Conservation (phyloP, 2,797 vertebrate genomes). For the Amblyopsis hoosieri region DNA sequence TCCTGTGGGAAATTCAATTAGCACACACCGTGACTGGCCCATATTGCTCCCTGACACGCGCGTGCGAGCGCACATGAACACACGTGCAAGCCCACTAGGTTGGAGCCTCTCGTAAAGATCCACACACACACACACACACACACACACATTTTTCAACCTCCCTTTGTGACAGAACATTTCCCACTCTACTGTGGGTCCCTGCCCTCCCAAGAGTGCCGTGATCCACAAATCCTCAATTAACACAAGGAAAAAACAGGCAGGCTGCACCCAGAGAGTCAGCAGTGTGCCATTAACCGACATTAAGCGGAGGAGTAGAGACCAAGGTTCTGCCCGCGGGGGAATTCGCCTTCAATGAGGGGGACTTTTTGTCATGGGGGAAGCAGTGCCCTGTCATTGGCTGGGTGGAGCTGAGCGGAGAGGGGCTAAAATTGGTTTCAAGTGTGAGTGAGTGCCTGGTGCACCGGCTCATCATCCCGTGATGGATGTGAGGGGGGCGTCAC, state of each 20-base stretch:
- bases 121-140: not conserved
- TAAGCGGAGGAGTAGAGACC: constrained; percentile 28
- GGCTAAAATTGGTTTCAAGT: constrained; percentile 75
- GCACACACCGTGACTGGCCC: constrained; percentile 4
- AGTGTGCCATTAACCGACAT: constrained; percentile 30
- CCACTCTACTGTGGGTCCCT: constrained; percentile 1
- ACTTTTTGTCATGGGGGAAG: constrained; percentile 66
- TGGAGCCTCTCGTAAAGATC: not conserved
- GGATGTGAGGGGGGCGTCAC: constrained; percentile 59
- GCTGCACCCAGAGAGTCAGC: constrained; percentile 1
- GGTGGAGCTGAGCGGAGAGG: constrained; percentile 57
- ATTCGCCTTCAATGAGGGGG: constrained; percentile 57
- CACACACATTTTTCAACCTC: not conserved
- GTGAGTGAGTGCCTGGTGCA: constrained; percentile 68
- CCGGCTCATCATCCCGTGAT: constrained; percentile 65
- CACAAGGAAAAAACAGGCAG: constrained; percentile 11
- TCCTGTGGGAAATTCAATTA: constrained; percentile 1
- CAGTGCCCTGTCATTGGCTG: constrained; percentile 60
- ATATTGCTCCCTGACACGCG: not conserved
- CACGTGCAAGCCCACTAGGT: no score
- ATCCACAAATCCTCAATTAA: constrained; percentile 34
- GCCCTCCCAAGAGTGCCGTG: constrained; percentile 6
- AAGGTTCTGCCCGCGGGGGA: constrained; percentile 6
- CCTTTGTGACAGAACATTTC: constrained; percentile 15
- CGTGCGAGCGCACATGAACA: not conserved